phyloP scores from a whole-genome alignment of 2,797 vertebrate genomes.

The Argentina silus region DNA sequence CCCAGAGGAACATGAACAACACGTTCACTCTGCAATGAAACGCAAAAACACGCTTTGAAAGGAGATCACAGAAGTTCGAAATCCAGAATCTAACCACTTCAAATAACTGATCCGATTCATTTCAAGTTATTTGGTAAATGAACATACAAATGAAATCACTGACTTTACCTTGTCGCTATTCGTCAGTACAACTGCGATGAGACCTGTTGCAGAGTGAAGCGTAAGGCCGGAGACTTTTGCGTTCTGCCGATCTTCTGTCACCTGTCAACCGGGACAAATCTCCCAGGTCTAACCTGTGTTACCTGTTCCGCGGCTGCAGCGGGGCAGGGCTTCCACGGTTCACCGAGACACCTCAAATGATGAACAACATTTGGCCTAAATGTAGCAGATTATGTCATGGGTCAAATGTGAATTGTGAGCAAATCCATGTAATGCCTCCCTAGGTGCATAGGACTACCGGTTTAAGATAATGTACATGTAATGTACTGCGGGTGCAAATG shows the following conservation, averaged over 20 bases:
- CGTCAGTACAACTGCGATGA: neutral
- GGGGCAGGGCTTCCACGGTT: neutral
- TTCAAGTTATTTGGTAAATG: neutral
- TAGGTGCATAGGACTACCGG: no score
- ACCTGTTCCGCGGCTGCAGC: slow-evolving; percentile 4
- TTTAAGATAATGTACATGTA: no score
- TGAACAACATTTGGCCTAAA: no score
- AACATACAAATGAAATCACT: neutral
- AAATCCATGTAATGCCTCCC: no score
- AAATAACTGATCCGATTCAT: no score
- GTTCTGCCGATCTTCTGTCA: neutral
- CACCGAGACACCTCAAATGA: neutral
- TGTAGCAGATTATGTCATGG: no score
- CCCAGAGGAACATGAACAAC: neutral
- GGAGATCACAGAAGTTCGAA: neutral
- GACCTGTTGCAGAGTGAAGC: no score
- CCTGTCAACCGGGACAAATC: neutral
- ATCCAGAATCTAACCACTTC: neutral
- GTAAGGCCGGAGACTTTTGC: neutral
- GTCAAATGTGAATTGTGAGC: no score
- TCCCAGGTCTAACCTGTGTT: slow-evolving; percentile 18
- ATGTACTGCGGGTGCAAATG: no score
- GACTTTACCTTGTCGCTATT: neutral
- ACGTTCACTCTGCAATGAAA: neutral
- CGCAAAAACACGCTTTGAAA: neutral